These are phyloP conservation scores for Macrocentrus cingulum DNA, from an alignment of 1,140 invertebrate genomes.

Conservation along the genomic window DNA sequence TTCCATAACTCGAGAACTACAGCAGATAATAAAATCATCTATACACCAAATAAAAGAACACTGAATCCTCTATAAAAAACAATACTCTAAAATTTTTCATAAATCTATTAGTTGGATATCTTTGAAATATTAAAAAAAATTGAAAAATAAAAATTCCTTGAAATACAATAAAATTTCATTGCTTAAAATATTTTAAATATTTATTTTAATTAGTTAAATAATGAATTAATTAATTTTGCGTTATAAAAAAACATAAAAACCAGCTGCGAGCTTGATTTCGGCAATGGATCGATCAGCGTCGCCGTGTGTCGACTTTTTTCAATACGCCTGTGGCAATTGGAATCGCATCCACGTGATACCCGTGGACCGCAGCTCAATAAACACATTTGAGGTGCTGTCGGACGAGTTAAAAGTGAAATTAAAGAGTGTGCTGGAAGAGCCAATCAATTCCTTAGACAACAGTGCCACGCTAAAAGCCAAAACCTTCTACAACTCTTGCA, in stretches of 20 bases:
- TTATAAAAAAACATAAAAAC: slow-evolving; percentile 3
- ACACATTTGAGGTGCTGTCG: slow-evolving; percentile 85
- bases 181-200: too few relatives aligned
- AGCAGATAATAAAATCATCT: too few relatives aligned
- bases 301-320: slow-evolving; percentile 87
- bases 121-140: too few relatives aligned
- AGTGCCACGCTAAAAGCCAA: slow-evolving; percentile 80
- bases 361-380: slow-evolving; percentile 83
- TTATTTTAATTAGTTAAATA: not conserved
- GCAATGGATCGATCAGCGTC: slow-evolving; percentile 81
- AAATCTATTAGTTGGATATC: too few relatives aligned
- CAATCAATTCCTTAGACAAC: slow-evolving; percentile 66
- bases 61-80: too few relatives aligned
- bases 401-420: slow-evolving; percentile 85
- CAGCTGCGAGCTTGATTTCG: slow-evolving; percentile 80
- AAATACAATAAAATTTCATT: too few relatives aligned
- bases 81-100: too few relatives aligned
- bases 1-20: too few relatives aligned
- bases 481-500: slow-evolving; percentile 82
- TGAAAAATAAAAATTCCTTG: too few relatives aligned
- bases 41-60: too few relatives aligned
- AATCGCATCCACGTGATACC: slow-evolving; percentile 87
- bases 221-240: not conserved
- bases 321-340: slow-evolving; percentile 88
- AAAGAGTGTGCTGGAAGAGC: slow-evolving; percentile 76